Evolutionary conservation across 1,140 invertebrate genomes (phyloP).

Genomic region (Lepidurus packardi): DNA sequence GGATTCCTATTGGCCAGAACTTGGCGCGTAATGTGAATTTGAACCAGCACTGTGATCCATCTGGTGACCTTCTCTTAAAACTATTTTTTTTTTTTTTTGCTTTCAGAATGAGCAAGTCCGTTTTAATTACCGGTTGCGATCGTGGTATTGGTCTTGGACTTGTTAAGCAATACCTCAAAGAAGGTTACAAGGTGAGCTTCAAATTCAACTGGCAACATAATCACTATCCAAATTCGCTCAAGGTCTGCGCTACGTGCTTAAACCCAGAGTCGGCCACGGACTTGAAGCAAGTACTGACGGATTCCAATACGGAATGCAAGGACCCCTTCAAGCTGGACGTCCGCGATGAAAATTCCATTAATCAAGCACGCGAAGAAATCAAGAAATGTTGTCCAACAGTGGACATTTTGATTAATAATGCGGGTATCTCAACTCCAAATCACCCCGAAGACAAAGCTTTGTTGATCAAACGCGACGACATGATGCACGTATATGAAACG

Average conservation of each 20-base stretch:
- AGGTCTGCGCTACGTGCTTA: constrained; percentile 28
- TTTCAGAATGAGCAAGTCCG: constrained; percentile 30
- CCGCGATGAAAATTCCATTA: constrained; percentile 30
- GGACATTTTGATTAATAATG: constrained; percentile 33
- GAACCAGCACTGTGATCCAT: background rate
- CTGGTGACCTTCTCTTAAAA: too few species aligned
- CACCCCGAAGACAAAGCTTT: constrained; percentile 32
- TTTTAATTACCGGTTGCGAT: constrained; percentile 32
- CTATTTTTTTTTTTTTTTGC: too few species aligned
- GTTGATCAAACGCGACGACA: constrained; percentile 27
- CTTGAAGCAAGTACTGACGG: constrained; percentile 24
- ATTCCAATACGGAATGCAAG: constrained; percentile 23
- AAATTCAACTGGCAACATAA: background rate
- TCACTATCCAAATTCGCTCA: background rate
- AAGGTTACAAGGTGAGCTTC: constrained; percentile 32
- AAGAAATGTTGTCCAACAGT: constrained; percentile 1
- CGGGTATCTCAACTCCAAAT: constrained; percentile 30
- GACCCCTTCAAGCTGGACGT: constrained; percentile 30
- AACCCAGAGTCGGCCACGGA: constrained; percentile 3
- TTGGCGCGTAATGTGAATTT: background rate
- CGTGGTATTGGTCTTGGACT: constrained; percentile 30
- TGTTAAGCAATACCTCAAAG: constrained; percentile 31
- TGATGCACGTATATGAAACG: constrained; percentile 32
- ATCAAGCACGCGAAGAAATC: constrained; percentile 24
- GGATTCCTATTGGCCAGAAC: background rate